These are phyloP conservation scores for Noctua janthina DNA, from an alignment of 2,888 invertebrate species.

Conservation along the genomic window DNA sequence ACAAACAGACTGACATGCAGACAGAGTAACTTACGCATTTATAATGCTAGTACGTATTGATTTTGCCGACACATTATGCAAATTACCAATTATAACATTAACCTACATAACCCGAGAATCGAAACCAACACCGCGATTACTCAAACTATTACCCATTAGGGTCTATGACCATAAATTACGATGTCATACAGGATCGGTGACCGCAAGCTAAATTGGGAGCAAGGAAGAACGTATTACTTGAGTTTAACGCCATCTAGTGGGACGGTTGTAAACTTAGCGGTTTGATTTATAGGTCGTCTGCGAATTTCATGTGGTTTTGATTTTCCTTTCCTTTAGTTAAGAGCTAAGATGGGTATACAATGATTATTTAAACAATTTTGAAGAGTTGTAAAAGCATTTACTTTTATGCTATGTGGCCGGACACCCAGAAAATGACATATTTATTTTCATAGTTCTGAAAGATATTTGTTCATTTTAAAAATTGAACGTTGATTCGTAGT, in stretches of 20 bases:
- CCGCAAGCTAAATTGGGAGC: slow-evolving; percentile 55
- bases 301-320: slow-evolving; percentile 19
- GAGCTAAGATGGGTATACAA: background rate
- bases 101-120: slow-evolving; percentile 19
- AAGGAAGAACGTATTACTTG: slow-evolving; percentile 53
- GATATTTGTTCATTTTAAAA: background rate
- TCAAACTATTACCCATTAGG: slow-evolving; percentile 31
- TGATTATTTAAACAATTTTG: background rate
- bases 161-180: slow-evolving; percentile 34
- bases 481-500: too few relatives aligned
- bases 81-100: slow-evolving; percentile 1
- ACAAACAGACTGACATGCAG: background rate
- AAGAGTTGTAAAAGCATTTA: background rate
- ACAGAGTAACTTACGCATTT: background rate
- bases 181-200: slow-evolving; percentile 58
- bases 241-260: slow-evolving; percentile 56
- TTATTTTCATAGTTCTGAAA: background rate
- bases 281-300: slow-evolving; percentile 51
- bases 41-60: background rate
- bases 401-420: background rate
- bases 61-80: background rate
- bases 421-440: background rate
- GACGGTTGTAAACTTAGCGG: slow-evolving; percentile 23
- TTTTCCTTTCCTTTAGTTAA: slow-evolving; percentile 3
- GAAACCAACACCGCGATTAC: slow-evolving; percentile 35